Conservation (phyloP, 2,113 vertebrate genomes). For the Turnix velox region DNA sequence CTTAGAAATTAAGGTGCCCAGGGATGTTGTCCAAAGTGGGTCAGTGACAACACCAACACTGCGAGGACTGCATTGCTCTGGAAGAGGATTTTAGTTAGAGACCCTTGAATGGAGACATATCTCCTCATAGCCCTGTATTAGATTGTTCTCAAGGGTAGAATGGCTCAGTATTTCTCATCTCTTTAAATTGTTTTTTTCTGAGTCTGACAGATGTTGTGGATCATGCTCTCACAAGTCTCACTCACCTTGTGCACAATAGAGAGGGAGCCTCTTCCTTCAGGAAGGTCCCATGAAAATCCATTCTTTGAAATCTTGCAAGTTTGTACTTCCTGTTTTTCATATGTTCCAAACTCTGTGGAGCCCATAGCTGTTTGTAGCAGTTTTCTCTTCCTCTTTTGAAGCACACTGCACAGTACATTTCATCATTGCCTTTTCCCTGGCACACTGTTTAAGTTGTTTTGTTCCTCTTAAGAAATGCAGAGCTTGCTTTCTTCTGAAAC, state of each 20-base stretch:
- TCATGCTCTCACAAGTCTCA: not conserved
- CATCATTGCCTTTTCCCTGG: not conserved
- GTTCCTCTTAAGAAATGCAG: not conserved
- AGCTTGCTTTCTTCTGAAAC: not conserved
- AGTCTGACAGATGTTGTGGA: not conserved
- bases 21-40: not conserved
- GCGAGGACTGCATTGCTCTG: not conserved
- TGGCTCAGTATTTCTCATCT: not conserved
- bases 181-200: not conserved
- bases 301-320: not conserved
- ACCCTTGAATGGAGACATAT: not conserved
- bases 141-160: not conserved
- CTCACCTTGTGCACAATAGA: not conserved
- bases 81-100: not conserved
- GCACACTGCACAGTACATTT: not conserved
- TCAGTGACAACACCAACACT: not conserved
- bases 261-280: not conserved
- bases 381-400: not conserved
- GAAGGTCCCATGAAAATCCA: not conserved
- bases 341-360: not conserved
- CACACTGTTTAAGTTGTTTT: not conserved
- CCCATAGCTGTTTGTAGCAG: not conserved
- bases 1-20: not conserved
- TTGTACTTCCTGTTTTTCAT: not conserved
- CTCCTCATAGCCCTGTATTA: not conserved